Conservation (phyloP, 1,140 invertebrate genomes). For the Ruditapes philippinarum region DNA sequence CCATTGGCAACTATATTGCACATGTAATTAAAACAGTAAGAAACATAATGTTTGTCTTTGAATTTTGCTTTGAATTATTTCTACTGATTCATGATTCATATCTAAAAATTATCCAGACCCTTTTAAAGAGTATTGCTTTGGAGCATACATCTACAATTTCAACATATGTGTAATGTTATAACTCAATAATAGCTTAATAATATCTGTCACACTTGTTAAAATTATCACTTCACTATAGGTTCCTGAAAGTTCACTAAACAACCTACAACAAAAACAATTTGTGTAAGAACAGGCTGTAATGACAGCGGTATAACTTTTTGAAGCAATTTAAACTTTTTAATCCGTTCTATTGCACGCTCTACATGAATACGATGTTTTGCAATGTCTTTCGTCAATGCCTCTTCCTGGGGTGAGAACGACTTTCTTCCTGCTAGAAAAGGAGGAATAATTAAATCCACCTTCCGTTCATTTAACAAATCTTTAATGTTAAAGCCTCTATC, state of each 20-base stretch:
- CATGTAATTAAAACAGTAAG: too few relatives aligned
- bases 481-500: constrained; percentile 66
- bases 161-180: too few relatives aligned
- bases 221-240: constrained; percentile 42
- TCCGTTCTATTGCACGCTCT: constrained; percentile 70
- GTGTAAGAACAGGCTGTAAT: constrained; percentile 46
- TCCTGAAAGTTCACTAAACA: constrained; percentile 69
- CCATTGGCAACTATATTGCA: too few relatives aligned
- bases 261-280: constrained; percentile 64
- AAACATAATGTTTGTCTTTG: too few relatives aligned
- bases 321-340: constrained; percentile 67
- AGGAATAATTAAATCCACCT: constrained; percentile 64
- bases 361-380: constrained; percentile 74
- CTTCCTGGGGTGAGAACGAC: constrained; percentile 64
- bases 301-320: constrained; percentile 46
- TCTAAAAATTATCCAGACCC: too few relatives aligned
- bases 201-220: too few relatives aligned
- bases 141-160: too few relatives aligned
- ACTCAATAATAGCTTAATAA: too few relatives aligned
- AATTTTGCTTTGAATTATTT: too few relatives aligned
- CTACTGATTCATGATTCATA: too few relatives aligned
- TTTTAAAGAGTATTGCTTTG: too few relatives aligned
- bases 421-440: constrained; percentile 57
- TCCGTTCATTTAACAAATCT: constrained; percentile 46
- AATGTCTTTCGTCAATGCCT: constrained; percentile 63